Evolutionary conservation across 2,797 vertebrate species (phyloP).

Genomic region (Erpetoichthys calabaricus): DNA sequence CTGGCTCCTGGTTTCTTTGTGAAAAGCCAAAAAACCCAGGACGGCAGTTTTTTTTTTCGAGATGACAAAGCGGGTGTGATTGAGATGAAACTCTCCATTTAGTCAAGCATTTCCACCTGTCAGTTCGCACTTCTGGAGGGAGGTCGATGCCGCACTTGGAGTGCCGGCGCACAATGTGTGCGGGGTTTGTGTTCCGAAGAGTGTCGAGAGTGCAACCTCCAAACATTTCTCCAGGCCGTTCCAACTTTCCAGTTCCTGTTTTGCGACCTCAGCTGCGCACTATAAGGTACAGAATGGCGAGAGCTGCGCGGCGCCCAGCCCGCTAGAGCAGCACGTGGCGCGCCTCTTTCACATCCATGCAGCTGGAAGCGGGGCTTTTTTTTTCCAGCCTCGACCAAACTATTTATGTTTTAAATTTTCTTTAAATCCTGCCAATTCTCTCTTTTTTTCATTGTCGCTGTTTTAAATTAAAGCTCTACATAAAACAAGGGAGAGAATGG

Average conservation of each 20-base stretch:
- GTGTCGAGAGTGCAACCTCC: too few species aligned
- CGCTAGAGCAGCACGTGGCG: neutral
- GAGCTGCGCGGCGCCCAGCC: too few species aligned
- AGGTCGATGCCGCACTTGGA: neutral
- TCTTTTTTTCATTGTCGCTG: neutral
- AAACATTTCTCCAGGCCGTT: too few species aligned
- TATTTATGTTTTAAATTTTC: neutral
- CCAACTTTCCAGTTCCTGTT: neutral
- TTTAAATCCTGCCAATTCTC: constrained; percentile 2
- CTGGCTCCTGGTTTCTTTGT: neutral
- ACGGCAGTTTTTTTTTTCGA: constrained; percentile 13
- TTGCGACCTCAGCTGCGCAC: neutral
- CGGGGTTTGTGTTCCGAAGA: too few species aligned
- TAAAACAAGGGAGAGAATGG: constrained; percentile 1
- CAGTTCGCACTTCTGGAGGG: constrained; percentile 25
- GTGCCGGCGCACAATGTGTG: too few species aligned
- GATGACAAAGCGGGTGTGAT: constrained; percentile 17
- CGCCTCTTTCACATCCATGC: neutral
- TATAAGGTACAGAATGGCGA: neutral
- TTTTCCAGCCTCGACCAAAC: neutral
- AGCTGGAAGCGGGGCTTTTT: neutral
- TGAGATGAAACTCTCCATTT: constrained; percentile 18
- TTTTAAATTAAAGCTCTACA: constrained; percentile 3
- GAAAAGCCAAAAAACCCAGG: neutral
- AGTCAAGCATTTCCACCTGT: constrained; percentile 28